A percentile compares a stretch with the other conserved stretches of the same genome.
phyloP scores from a whole-genome alignment of 2,888 invertebrate species.

The Steinernema hermaphroditum region DNA sequence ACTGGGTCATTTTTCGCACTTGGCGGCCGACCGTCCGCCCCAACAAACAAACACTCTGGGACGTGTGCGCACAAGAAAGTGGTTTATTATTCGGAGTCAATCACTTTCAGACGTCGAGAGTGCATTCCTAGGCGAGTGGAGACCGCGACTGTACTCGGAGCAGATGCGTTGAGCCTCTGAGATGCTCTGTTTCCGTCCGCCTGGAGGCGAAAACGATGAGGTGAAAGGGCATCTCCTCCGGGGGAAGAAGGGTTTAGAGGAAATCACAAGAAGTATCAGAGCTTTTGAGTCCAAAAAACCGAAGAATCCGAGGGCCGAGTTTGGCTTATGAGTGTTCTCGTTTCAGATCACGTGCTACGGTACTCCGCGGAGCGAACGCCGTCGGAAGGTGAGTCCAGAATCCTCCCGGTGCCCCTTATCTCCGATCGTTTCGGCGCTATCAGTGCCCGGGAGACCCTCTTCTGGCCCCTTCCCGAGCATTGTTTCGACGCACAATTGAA shows the following conservation, averaged over 20 bases:
- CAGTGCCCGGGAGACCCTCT: too few relatives aligned
- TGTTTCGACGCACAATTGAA: neutral
- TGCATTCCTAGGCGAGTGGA: neutral
- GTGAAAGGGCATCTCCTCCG: too few relatives aligned
- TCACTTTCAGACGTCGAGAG: constrained; percentile 1
- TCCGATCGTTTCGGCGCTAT: constrained; percentile 20
- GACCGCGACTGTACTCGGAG: too few relatives aligned
- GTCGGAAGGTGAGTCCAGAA: constrained; percentile 12
- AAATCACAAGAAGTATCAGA: too few relatives aligned
- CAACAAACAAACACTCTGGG: neutral
- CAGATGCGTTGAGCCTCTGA: neutral
- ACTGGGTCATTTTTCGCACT: constrained; percentile 8
- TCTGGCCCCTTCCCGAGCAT: neutral
- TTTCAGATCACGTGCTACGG: constrained; percentile 28
- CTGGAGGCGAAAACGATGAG: constrained; percentile 7
- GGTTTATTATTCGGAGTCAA: neutral
- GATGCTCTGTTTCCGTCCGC: constrained; percentile 12
- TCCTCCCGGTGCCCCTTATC: neutral
- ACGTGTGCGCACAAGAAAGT: neutral
- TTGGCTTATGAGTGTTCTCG: neutral
- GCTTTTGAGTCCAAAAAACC: too few relatives aligned
- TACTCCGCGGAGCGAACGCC: constrained; percentile 4
- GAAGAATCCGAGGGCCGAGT: too few relatives aligned
- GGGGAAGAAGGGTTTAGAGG: too few relatives aligned
- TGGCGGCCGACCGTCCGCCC: neutral